Base-by-base conservation (phyloP, 2,113 vertebrate species). In the Galbula dea region DNA sequence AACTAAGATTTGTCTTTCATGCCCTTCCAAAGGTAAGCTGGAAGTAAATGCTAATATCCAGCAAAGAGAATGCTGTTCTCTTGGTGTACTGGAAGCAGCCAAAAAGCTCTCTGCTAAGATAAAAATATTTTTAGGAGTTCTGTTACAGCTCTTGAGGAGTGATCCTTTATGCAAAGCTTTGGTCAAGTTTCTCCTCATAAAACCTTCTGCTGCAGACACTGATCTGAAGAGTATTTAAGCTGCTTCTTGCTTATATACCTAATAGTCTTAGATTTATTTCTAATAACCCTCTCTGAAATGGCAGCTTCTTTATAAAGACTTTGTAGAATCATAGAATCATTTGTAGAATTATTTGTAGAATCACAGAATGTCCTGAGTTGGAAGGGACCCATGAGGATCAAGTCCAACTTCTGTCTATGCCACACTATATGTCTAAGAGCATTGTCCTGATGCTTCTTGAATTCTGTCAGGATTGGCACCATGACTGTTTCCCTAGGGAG, bases 1-100 rank as follows among this genome's bases (percentile, higher is more conserved):
- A 87, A 75, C 23, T 36, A n/a, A 71, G 67, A 63, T 91, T 86
- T 89, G 27, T 80, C 85, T 94, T 92, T 92, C 82, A 52, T 83
- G 39, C 46, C 55, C 63, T 89, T 93, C 68, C 63, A 67, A 92
- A 83, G 59, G 59, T 55, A 74, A 89, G 59, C 39, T 83, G 71
- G 52, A 86, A 67, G 30, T 78, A 80, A 90, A 86, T n/a, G 52
- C 59, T 83, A 15, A 74, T 91, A 55, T 20, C 39, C n/a, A 83
- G 51, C 43, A 69, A 46, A 79, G 55, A 76, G 58, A 34, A 41
- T 91, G 63, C 85, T 86, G 68, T 69, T 55, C 59, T 74, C 39
- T 54, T 66, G 36, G 57, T 8, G 7, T 58, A 32, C 48, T 79
- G 59, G 67, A 89, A 91, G 43, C n/a, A 87, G 32, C 34, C 46